Base-by-base conservation (phyloP, 1,140 invertebrate species). In the Aphis craccivora region DNA sequence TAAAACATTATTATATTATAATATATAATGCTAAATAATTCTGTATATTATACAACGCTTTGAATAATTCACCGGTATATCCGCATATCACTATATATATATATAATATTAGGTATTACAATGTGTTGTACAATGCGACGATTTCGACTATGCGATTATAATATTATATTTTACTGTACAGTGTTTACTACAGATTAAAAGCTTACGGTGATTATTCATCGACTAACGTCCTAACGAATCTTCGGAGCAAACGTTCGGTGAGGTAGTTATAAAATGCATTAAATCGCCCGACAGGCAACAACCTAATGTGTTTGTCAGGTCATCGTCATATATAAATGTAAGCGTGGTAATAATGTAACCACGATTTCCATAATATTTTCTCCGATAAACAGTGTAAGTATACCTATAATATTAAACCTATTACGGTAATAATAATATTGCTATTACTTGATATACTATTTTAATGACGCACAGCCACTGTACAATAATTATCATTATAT, bases 161-260 rank as follows among this genome's bases (percentile, higher is more conserved):
- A 76, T n/a, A 67, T n/a, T 67, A 76, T 30, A 76, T 76, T 76
- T n/a, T 40, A n/a, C 23, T 48, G 43, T 87, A 18, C 37, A 48
- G 84, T n/a, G 37, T 48, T 87, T 87, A 87, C 30, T n/a, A 45
- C 40, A 87, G 14, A 87, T 87, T 87, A 87, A 30, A 25, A 6
- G 7, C 25, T 48, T 14, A 48, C 14, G 40, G 84, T 48, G 14
- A 87, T 86, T 87, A 87, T 87, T 87, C 43, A 87, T 87, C 43
- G 43, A 48, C 84, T 87, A 87, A 87, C 48, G 84, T 87, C 84
- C 84, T 48, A 25, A 87, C 43, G 43, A 87, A 87, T 87, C 43
- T 6, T 87, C 60, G 60, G 18, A 76, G 14, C 60, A 76, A 76
- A 76, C 60, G 60, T n/a, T 76, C 60, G n/a, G 30, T 2, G 60